Evolutionary conservation across 2,797 vertebrate genomes (phyloP).

Genomic region (Nothura maculosa): DNA sequence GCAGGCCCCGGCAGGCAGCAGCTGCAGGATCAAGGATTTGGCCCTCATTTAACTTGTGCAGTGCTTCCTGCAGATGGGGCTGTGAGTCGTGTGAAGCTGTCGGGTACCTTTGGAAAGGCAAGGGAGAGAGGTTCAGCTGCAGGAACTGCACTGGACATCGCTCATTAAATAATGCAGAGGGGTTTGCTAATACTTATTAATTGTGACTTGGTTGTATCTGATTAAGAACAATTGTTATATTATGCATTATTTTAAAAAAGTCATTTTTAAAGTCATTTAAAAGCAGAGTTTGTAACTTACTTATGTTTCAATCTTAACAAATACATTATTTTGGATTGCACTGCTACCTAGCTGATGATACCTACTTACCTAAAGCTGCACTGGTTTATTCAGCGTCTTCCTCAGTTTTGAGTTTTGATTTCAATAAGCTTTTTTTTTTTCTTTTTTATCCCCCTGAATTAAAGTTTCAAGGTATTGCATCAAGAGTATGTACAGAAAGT

Average conservation of each 20-base stretch:
- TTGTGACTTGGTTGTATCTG: not conserved
- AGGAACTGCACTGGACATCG: not conserved
- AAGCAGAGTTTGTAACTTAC: not conserved
- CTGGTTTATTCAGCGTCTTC: conserved; percentile 9
- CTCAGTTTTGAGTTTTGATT: not conserved
- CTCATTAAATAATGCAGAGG: not conserved
- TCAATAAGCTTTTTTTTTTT: not conserved
- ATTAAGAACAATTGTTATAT: not conserved
- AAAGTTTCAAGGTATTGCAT: conserved; percentile 4
- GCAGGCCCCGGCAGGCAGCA: not conserved
- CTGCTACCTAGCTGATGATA: conserved; percentile 21
- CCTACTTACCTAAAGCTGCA: conserved; percentile 30
- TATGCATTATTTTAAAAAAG: not conserved
- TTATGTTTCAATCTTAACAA: not conserved
- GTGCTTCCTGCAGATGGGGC: not conserved
- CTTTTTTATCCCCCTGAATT: not conserved
- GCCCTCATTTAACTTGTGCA: not conserved
- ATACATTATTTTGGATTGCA: conserved; percentile 26
- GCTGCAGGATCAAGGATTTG: not conserved
- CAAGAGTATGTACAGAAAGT: not conserved
- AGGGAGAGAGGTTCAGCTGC: not conserved
- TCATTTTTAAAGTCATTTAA: not conserved
- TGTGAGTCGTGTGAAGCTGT: not conserved
- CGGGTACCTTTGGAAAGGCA: not conserved
- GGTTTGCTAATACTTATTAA: not conserved